Conservation (phyloP, 2,888 invertebrate genomes). For the Oscheius myriophilus region DNA sequence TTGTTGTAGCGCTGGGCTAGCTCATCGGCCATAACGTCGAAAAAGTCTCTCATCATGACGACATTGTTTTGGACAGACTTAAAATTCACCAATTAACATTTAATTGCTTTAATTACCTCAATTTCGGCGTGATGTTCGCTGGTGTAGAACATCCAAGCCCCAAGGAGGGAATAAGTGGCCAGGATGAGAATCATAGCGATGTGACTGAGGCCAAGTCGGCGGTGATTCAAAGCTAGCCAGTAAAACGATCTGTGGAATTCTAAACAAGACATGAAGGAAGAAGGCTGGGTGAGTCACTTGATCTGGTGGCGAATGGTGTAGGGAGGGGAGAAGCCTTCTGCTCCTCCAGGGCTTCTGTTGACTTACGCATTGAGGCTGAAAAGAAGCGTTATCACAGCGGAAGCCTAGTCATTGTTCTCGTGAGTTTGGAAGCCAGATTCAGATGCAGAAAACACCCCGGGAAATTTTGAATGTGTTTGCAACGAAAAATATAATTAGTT, state of each 20-base stretch:
- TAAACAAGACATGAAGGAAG: too few species aligned
- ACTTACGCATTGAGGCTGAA: conserved; percentile 9
- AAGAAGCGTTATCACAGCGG: not conserved
- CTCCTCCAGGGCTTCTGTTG: conserved; percentile 19
- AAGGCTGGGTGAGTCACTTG: too few species aligned
- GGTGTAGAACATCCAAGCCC: conserved; percentile 50
- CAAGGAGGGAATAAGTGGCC: conserved; percentile 43
- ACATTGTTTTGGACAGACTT: conserved; percentile 6
- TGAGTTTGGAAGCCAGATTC: too few species aligned
- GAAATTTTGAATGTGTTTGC: too few species aligned
- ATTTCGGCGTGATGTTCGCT: conserved; percentile 49
- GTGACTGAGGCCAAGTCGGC: conserved; percentile 53
- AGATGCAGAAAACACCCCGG: too few species aligned
- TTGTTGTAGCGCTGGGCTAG: conserved; percentile 14
- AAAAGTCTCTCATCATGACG: conserved; percentile 15
- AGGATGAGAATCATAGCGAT: conserved; percentile 47
- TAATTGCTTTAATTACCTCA: conserved; percentile 28
- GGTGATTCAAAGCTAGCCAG: conserved; percentile 51
- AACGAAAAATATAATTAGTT: too few species aligned
- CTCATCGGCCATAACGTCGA: conserved; percentile 16
- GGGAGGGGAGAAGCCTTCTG: conserved; percentile 10
- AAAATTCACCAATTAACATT: not conserved
- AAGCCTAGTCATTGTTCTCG: too few species aligned
- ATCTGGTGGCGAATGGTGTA: conserved; percentile 19
- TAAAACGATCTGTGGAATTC: conserved; percentile 53